These are phyloP conservation scores for Teleogryllus occipitalis DNA, from an alignment of 1,140 invertebrate genomes.

Conservation along the genomic window DNA sequence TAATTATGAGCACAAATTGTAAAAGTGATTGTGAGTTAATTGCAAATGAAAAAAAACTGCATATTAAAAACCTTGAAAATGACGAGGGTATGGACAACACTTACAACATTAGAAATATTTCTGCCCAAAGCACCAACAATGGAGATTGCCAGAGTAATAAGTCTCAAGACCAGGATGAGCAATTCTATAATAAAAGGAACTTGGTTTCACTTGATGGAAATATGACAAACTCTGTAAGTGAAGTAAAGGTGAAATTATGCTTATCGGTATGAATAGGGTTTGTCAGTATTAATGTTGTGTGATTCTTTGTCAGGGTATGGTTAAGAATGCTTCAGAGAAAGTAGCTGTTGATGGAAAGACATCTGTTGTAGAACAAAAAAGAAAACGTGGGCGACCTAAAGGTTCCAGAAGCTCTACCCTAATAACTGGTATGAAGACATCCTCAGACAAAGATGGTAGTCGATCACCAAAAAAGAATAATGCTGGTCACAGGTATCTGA, in stretches of 20 bases:
- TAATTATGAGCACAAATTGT: neutral
- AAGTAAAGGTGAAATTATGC: neutral
- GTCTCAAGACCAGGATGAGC: neutral
- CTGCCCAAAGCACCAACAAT: too few relatives aligned
- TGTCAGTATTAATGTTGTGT: neutral
- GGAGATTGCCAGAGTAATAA: neutral
- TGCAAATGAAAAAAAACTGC: neutral
- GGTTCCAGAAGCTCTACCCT: slow-evolving; percentile 29
- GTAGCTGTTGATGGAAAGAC: neutral
- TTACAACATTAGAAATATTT: too few relatives aligned
- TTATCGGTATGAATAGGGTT: neutral
- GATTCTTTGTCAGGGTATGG: neutral
- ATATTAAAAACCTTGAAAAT: neutral
- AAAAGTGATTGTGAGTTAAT: neutral
- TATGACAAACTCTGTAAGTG: neutral
- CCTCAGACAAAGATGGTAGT: neutral
- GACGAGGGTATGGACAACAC: neutral
- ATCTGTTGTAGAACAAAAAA: neutral
- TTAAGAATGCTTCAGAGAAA: slow-evolving; percentile 6
- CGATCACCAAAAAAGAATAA: neutral
- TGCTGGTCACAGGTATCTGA: neutral
- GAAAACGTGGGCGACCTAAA: slow-evolving; percentile 12
- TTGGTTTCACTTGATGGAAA: neutral
- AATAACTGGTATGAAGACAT: slow-evolving; percentile 30
- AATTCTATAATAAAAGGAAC: neutral